phyloP scores from a whole-genome alignment of 2,888 invertebrate species.

The Ormyrus thymus region DNA sequence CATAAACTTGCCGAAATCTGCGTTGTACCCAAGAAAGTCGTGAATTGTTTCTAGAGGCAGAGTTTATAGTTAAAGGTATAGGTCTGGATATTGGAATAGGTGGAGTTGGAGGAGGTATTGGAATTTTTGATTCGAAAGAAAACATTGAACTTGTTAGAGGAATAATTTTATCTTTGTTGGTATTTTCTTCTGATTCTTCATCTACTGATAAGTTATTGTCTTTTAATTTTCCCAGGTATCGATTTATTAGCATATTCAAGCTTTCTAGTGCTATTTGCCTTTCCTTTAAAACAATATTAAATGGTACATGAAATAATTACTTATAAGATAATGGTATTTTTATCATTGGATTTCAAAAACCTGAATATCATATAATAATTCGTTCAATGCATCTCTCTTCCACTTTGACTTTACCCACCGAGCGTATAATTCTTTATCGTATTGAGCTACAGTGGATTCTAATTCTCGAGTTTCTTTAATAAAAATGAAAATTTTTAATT shows the following conservation, averaged over 20 bases:
- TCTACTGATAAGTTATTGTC: not conserved
- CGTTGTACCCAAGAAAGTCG: conserved; percentile 54
- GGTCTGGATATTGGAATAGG: not conserved
- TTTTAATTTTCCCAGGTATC: conserved; percentile 57
- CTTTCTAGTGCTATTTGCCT: conserved; percentile 66
- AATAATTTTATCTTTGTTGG: conserved; percentile 1
- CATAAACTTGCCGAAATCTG: conserved; percentile 49
- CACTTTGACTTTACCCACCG: conserved; percentile 68
- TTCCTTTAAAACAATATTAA: conserved; percentile 57
- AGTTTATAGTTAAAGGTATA: conserved; percentile 27
- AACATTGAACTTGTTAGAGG: conserved; percentile 29
- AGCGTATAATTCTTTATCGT: conserved; percentile 67
- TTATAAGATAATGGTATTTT: not conserved
- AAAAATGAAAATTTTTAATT: not conserved
- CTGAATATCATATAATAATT: conserved; percentile 60
- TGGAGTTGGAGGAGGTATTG: conserved; percentile 21
- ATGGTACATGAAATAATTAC: not conserved
- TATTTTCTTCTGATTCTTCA: conserved; percentile 19
- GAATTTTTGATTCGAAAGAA: conserved; percentile 38
- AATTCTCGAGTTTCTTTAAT: conserved; percentile 53
- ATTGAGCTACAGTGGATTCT: conserved; percentile 64
- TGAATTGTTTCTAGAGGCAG: conserved; percentile 37
- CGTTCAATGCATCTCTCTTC: conserved; percentile 63
- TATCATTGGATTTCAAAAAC: conserved; percentile 4
- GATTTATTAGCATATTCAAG: conserved; percentile 61